Percentiles rank a stretch among this genome's conserved stretches.
Evolutionary conservation across 2,888 invertebrate genomes (phyloP).

Genomic region (Polydrusus cervinus): DNA sequence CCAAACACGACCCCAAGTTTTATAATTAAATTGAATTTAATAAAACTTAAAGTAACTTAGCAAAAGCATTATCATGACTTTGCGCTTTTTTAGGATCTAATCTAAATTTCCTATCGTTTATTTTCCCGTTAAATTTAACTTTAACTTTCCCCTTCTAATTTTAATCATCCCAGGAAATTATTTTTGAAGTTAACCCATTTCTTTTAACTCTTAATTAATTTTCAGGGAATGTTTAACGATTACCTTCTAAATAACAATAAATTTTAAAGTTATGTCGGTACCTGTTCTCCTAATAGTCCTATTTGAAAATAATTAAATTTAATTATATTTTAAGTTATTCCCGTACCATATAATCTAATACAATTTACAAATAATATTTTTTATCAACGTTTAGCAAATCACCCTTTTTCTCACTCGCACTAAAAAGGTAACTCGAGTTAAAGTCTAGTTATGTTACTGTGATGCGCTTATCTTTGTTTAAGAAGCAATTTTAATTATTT

Average conservation of each 20-base stretch:
- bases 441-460: too few relatives aligned
- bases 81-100: constrained; percentile 26
- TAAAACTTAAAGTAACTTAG: constrained; percentile 18
- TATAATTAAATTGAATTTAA: constrained; percentile 15
- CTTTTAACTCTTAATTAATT: constrained; percentile 43
- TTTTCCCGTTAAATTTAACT: constrained; percentile 14
- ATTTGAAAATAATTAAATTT: constrained; percentile 42
- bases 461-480: too few relatives aligned
- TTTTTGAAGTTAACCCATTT: constrained; percentile 36
- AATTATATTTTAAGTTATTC: background rate
- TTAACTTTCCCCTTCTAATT: constrained; percentile 24
- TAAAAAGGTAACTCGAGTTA: too few relatives aligned
- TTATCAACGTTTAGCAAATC: background rate
- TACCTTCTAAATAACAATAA: constrained; percentile 43
- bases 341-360: constrained; percentile 8
- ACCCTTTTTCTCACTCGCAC: too few relatives aligned
- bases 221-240: constrained; percentile 30
- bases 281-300: constrained; percentile 31
- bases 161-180: constrained; percentile 37
- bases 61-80: constrained; percentile 22
- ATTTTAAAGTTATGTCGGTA: constrained; percentile 47
- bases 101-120: constrained; percentile 30
- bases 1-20: constrained; percentile 1
- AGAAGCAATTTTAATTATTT: too few relatives aligned
- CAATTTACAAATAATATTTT: background rate